phyloP scores from a whole-genome alignment of 1,140 invertebrate genomes.

The Aphaenogaster ashmeadi region DNA sequence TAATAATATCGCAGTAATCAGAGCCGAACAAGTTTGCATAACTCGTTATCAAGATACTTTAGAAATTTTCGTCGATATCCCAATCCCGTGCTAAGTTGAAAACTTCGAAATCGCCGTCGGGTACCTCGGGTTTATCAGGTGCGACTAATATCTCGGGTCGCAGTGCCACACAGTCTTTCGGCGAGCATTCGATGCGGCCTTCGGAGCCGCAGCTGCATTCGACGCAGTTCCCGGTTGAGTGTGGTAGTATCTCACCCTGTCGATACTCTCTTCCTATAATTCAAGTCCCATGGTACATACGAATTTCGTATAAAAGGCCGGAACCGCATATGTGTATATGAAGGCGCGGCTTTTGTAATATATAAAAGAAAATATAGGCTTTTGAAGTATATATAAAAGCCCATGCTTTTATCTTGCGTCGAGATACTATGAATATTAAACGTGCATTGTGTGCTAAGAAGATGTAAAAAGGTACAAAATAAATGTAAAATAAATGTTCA shows the following conservation, averaged over 20 bases:
- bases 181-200: constrained; percentile 90
- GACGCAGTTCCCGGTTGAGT: constrained; percentile 91
- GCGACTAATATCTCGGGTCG: constrained; percentile 82
- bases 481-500: constrained; percentile 1
- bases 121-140: constrained; percentile 78
- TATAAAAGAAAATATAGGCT: constrained; percentile 10
- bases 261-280: constrained; percentile 89
- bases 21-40: constrained; percentile 7
- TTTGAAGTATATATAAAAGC: neutral
- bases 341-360: neutral
- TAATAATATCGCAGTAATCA: constrained; percentile 21
- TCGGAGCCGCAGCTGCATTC: constrained; percentile 90
- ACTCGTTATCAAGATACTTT: constrained; percentile 64
- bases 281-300: constrained; percentile 42
- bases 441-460: neutral
- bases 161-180: constrained; percentile 88
- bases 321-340: neutral
- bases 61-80: constrained; percentile 82
- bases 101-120: constrained; percentile 82
- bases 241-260: constrained; percentile 89
- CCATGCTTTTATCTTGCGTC: constrained; percentile 22
- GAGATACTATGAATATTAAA: constrained; percentile 21
- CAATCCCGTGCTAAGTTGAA: constrained; percentile 81
- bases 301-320: neutral
- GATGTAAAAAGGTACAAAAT: neutral